Percentiles rank a stretch among this genome's conserved stretches.
Evolutionary conservation across 37 sponge, comb jelly and placozoan species (phyloP).

Genomic region (Crambe crambe): DNA sequence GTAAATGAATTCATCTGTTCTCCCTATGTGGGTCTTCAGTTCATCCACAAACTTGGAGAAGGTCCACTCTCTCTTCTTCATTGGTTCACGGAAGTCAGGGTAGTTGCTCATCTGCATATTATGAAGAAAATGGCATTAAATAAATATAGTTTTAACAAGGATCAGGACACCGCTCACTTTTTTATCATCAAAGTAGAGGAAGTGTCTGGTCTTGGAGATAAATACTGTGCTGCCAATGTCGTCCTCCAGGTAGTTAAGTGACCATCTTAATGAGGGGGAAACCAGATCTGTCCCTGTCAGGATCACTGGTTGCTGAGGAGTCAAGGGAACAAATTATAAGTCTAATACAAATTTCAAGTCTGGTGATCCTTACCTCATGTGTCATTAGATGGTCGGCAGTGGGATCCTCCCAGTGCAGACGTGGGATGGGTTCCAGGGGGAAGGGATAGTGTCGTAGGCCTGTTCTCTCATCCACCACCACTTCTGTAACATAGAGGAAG

Average conservation of each 20-base stretch:
- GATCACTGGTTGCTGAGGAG: constrained; percentile 61
- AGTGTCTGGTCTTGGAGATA: constrained; percentile 41
- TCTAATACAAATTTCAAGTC: background rate
- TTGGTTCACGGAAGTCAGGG: constrained; percentile 55
- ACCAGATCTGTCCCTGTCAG: constrained; percentile 57
- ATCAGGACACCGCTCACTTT: constrained; percentile 27
- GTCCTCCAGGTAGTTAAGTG: constrained; percentile 57
- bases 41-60: constrained; percentile 64
- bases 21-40: constrained; percentile 24
- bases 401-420: constrained; percentile 50
- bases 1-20: constrained; percentile 55
- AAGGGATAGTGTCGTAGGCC: constrained; percentile 26
- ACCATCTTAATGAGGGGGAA: constrained; percentile 56
- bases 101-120: constrained; percentile 16
- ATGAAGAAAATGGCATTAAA: too few relatives aligned
- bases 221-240: constrained; percentile 72
- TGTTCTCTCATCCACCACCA: constrained; percentile 17
- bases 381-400: constrained; percentile 60
- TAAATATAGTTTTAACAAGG: too few relatives aligned
- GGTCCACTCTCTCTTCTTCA: constrained; percentile 61
- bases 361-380: constrained; percentile 45
- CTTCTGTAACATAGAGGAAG: too few relatives aligned
- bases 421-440: constrained; percentile 16
- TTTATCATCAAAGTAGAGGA: constrained; percentile 75
- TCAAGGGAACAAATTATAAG: background rate